These are phyloP conservation scores for Tamias sibiricus DNA, from an alignment of 2,113 vertebrate species.

Conservation along the genomic window DNA sequence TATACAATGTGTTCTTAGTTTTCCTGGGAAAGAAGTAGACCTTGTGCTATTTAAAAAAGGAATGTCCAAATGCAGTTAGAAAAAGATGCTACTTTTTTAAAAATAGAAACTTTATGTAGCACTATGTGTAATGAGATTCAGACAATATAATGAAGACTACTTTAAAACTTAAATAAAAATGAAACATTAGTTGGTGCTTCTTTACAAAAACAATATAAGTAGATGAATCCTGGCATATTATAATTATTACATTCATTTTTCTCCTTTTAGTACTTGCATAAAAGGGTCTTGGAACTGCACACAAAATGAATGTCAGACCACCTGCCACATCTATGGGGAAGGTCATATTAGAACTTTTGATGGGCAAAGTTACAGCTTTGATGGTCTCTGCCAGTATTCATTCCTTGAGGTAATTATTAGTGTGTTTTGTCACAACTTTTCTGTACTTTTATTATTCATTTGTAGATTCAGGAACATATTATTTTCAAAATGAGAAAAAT, in stretches of 20 bases:
- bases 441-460: background rate
- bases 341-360: conserved; percentile 84
- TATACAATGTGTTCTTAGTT: background rate
- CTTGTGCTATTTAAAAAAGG: conserved; percentile 25
- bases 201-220: conserved; percentile 18
- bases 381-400: conserved; percentile 85
- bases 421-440: background rate
- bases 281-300: conserved; percentile 83
- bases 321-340: conserved; percentile 84
- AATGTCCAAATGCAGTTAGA: background rate
- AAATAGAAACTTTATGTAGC: background rate
- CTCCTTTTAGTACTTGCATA: conserved; percentile 77
- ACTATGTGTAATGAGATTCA: background rate
- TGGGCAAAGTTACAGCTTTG: conserved; percentile 80
- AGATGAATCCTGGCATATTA: background rate
- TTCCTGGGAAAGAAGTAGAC: background rate
- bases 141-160: background rate
- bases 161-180: background rate
- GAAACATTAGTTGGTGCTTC: background rate
- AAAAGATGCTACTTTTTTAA: background rate
- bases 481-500: background rate
- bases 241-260: background rate
- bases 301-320: conserved; percentile 77
- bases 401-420: conserved; percentile 80
- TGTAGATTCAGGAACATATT: background rate